Percentiles rank a stretch among this genome's conserved stretches.
Conservation (phyloP, 2,888 invertebrate genomes). For the Lasiommata megera region DNA sequence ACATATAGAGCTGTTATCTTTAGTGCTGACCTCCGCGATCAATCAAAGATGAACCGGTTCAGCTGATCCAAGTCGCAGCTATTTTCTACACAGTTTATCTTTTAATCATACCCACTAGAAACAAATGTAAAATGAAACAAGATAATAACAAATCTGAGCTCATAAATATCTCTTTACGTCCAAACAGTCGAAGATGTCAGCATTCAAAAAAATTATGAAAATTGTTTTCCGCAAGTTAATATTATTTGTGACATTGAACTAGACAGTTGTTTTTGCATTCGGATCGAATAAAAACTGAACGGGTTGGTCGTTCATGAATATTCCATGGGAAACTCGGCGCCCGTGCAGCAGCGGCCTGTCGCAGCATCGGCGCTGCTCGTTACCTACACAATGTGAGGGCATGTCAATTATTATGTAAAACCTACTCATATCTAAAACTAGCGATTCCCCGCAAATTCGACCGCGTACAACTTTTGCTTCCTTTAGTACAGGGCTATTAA, state of each 20-base stretch:
- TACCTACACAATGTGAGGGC: too few relatives aligned
- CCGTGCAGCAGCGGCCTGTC: too few relatives aligned
- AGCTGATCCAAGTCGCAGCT: neutral
- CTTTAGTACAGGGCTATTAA: too few relatives aligned
- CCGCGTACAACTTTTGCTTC: too few relatives aligned
- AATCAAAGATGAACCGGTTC: slow-evolving; percentile 1
- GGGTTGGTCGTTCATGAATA: slow-evolving; percentile 2
- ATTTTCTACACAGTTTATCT: neutral
- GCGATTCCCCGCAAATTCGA: too few relatives aligned
- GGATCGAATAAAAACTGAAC: neutral
- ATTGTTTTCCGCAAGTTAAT: neutral
- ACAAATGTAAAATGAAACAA: neutral
- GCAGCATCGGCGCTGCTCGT: too few relatives aligned
- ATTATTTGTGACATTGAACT: neutral
- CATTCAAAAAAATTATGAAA: neutral
- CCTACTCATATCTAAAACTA: too few relatives aligned
- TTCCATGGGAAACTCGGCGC: slow-evolving; percentile 7
- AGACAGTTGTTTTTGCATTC: slow-evolving; percentile 1
- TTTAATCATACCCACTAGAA: neutral
- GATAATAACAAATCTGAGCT: neutral
- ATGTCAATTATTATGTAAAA: too few relatives aligned
- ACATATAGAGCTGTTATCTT: neutral
- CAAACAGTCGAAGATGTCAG: neutral
- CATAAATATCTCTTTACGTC: neutral
- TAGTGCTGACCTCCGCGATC: neutral